Evolutionary conservation across 2,113 vertebrate genomes (phyloP).

Genomic region (Jacana jacana): DNA sequence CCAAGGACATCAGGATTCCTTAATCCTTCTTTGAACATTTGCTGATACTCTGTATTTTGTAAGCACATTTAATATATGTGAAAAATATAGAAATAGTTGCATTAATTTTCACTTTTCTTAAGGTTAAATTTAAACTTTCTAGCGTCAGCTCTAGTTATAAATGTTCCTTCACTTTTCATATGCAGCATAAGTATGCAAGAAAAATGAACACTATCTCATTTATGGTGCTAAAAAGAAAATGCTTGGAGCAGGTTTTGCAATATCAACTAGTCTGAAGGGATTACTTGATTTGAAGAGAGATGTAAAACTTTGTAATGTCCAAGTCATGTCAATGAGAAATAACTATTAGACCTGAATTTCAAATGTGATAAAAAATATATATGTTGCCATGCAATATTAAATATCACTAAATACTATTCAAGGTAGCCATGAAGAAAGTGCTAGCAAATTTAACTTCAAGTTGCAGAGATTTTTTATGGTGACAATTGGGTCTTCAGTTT

Average conservation of each 20-base stretch:
- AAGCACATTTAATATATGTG: neutral
- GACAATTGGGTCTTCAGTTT: neutral
- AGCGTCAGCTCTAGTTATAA: neutral
- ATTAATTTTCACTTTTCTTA: neutral
- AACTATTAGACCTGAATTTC: neutral
- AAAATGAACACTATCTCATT: neutral
- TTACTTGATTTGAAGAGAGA: slow-evolving; percentile 38
- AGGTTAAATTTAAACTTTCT: neutral
- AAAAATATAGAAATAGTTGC: neutral
- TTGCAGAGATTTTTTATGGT: neutral
- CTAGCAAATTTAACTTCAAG: neutral
- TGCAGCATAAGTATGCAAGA: neutral
- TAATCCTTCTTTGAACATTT: neutral
- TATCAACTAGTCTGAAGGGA: slow-evolving; percentile 4
- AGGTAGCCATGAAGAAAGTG: neutral
- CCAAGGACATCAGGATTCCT: neutral
- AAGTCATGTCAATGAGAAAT: slow-evolving; percentile 9
- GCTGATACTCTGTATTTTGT: neutral
- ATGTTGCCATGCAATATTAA: neutral
- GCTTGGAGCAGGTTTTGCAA: slow-evolving; percentile 11
- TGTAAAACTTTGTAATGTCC: neutral
- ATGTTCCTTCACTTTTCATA: neutral
- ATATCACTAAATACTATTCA: neutral
- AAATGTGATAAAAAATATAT: neutral
- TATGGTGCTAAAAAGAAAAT: slow-evolving; percentile 10